Conservation (phyloP, 2,797 vertebrate genomes). For the Rhynchotus rufescens region DNA sequence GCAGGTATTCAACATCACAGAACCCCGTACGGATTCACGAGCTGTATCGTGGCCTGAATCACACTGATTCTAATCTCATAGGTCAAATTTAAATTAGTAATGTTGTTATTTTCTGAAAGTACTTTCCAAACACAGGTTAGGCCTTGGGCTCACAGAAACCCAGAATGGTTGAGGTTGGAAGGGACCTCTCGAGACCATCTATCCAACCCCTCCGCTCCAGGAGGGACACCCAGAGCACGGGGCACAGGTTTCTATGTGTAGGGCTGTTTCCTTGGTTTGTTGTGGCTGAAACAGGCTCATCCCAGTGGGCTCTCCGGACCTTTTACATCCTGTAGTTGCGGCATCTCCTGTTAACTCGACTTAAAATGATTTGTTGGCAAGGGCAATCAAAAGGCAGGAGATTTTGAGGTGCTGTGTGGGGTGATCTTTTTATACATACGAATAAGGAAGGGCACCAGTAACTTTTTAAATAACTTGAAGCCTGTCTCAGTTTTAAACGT, state of each 20-base stretch:
- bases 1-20: background rate
- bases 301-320: background rate
- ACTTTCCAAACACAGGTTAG: background rate
- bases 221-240: too few relatives aligned
- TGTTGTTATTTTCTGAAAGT: background rate
- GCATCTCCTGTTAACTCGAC: background rate
- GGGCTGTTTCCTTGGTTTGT: background rate
- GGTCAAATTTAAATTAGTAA: background rate
- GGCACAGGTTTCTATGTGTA: background rate
- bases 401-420: background rate
- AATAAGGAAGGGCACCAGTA: background rate
- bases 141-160: background rate
- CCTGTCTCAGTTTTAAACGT: background rate
- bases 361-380: background rate
- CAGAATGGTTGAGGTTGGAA: too few relatives aligned
- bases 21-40: background rate
- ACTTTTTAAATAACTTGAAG: background rate
- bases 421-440: background rate
- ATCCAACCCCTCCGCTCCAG: too few relatives aligned
- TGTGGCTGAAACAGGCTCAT: background rate
- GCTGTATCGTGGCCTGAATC: fast-evolving
- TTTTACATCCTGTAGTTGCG: background rate
- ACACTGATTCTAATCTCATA: background rate
- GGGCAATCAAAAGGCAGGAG: background rate
- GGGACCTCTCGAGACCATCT: too few relatives aligned